These are phyloP conservation scores for Clamator glandarius DNA, from an alignment of 2,797 vertebrate species.

Conservation along the genomic window DNA sequence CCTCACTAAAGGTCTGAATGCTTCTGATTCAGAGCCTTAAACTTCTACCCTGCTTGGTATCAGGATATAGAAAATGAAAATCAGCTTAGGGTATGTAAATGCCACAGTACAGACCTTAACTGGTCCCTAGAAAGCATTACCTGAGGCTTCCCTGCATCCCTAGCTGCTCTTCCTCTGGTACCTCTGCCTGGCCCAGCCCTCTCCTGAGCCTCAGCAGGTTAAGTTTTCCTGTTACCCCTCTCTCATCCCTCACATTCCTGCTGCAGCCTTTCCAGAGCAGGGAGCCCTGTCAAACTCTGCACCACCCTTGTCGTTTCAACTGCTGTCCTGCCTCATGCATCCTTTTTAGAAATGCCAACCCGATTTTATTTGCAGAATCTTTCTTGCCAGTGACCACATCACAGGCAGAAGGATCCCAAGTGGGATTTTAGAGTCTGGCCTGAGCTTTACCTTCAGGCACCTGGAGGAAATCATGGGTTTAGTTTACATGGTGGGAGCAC, in stretches of 20 bases:
- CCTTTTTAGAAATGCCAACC: not conserved
- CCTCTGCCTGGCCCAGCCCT: rapidly evolving
- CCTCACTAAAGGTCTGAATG: not conserved
- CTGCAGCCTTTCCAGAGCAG: not conserved
- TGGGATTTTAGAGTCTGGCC: not conserved
- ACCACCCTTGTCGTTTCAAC: not conserved
- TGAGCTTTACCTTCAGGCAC: not conserved
- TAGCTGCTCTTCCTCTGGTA: rapidly evolving
- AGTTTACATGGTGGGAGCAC: not conserved
- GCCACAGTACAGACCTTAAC: not conserved
- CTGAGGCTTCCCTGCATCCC: not conserved
- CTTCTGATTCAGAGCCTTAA: not conserved
- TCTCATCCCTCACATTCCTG: not conserved
- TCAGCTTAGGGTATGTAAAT: rapidly evolving
- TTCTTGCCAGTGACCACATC: not conserved
- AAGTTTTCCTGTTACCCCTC: not conserved
- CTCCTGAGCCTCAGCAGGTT: not conserved
- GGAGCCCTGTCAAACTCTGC: not conserved
- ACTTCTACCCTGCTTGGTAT: not conserved
- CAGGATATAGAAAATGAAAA: not conserved
- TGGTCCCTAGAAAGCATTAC: not conserved
- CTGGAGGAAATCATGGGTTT: not conserved
- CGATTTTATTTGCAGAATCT: not conserved
- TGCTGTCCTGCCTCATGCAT: not conserved
- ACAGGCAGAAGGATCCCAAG: not conserved